phyloP scores from a whole-genome alignment of 2,797 vertebrate species.

The Delichon dasypus region DNA sequence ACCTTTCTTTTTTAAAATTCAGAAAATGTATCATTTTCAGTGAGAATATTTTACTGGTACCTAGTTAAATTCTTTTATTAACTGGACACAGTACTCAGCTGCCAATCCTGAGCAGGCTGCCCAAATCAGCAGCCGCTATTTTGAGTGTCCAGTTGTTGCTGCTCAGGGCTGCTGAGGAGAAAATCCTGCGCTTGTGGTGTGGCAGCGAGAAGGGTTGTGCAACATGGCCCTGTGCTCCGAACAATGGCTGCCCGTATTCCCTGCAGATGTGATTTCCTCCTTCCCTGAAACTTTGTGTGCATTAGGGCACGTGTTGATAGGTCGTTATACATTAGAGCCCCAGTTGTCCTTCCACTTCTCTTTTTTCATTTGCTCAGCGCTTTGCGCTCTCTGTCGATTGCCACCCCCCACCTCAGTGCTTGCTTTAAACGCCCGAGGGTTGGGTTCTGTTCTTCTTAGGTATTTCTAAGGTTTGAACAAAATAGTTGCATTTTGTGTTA shows the following conservation, averaged over 20 bases:
- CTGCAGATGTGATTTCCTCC: conserved; percentile 18
- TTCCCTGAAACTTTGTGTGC: not conserved
- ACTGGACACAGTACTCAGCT: not conserved
- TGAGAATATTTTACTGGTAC: not conserved
- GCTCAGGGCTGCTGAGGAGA: not conserved
- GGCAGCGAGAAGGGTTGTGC: not conserved
- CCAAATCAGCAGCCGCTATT: conserved; percentile 18
- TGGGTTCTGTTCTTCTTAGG: not conserved
- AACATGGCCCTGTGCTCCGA: not conserved
- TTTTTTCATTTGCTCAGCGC: not conserved
- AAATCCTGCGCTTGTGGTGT: not conserved
- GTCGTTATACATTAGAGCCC: not conserved
- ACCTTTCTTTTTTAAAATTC: not conserved
- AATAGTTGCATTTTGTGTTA: not conserved
- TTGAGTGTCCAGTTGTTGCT: not conserved
- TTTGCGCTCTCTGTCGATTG: not conserved
- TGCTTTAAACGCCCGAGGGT: not conserved
- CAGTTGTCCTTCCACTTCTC: conserved; percentile 3
- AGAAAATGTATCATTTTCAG: not conserved
- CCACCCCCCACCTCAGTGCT: not conserved
- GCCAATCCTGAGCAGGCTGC: not conserved
- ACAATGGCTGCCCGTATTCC: not conserved
- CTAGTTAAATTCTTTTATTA: not conserved
- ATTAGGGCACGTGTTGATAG: not conserved
- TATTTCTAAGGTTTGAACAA: not conserved